Evolutionary conservation across 2,888 invertebrate species (phyloP), one percentile per base, ranked within the genome.

Genomic region (Helicoverpa assulta): DNA sequence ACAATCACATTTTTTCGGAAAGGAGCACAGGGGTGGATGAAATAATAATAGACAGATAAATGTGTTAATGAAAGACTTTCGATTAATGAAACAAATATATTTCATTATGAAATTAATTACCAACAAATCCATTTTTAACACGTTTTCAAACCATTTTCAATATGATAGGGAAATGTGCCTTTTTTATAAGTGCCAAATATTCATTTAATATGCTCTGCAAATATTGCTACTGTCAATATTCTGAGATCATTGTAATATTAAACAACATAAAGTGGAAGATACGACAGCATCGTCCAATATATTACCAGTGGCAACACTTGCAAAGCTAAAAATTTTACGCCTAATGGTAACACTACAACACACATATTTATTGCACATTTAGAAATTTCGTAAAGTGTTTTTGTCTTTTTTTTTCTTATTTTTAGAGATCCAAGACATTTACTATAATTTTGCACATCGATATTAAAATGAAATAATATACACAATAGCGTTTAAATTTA

Each of bases 281-380:
- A 81, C 76, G 75, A 67, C 62, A 67, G 70, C 68, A 84, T 83
- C 83, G 85, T 86, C 85, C 88, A 70, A 75, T 73, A 81, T 73
- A 85, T 76, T 71, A 83, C 75, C 83, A 86, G 85, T 88, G 84
- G 88, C 88, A 84, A 91, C 91, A 92, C 85, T 90, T 90, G 88
- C 87, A 83, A 82, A 90, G 91, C 90, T 90, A 87, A 92, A 90
- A 90, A 87, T 93, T 94, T 94, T 94, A 95, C 92, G 94, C 95
- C 95, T 95, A 95, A 95, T 91, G 94, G 94, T 95, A 95, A 95
- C 93, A 95, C 96, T 96, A 96, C 95, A 93, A 96, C 96, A 96
- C 95, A 96, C 96, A 95, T 94, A 95, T 94, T 95, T 96, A 96
- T 96, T 96, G 96, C 96, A 96, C 96, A 96, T 95, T 95, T 95